Evolutionary conservation across 2,797 vertebrate species (phyloP).

Genomic region (Selene dorsalis): DNA sequence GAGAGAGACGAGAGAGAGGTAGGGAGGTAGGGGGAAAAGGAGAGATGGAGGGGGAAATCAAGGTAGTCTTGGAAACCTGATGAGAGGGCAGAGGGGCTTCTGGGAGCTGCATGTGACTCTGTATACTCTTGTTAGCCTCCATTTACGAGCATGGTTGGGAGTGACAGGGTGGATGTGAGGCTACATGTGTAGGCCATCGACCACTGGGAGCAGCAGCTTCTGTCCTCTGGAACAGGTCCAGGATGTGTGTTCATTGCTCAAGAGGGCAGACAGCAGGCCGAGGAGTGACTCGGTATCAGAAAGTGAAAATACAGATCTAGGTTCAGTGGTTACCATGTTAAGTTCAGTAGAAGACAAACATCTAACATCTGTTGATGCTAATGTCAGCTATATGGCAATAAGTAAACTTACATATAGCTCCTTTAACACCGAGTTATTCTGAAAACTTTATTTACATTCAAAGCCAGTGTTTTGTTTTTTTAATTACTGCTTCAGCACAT

Average conservation of each 20-base stretch:
- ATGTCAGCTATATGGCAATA: too few species aligned
- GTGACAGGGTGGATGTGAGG: background rate
- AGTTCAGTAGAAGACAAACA: too few species aligned
- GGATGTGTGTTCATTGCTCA: too few species aligned
- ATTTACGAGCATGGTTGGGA: constrained; percentile 5
- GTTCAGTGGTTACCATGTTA: too few species aligned
- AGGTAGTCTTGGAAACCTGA: constrained; percentile 77
- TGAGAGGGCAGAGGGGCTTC: constrained; percentile 49
- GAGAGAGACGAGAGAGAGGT: background rate
- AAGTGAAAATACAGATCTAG: too few species aligned
- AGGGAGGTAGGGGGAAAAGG: background rate
- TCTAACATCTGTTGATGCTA: too few species aligned
- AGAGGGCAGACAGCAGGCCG: too few species aligned
- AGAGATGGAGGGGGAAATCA: constrained; percentile 11
- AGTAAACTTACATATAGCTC: too few species aligned
- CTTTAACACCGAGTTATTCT: background rate
- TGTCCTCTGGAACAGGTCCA: too few species aligned
- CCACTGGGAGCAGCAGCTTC: background rate
- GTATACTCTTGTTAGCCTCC: constrained; percentile 26
- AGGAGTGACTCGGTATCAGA: too few species aligned
- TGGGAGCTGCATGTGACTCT: constrained; percentile 37
- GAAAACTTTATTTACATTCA: background rate
- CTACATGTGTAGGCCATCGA: background rate
- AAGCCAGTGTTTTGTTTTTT: background rate
- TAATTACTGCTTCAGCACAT: background rate